Evolutionary conservation across 2,113 vertebrate genomes (phyloP).

Genomic region (Polyodon spathula): DNA sequence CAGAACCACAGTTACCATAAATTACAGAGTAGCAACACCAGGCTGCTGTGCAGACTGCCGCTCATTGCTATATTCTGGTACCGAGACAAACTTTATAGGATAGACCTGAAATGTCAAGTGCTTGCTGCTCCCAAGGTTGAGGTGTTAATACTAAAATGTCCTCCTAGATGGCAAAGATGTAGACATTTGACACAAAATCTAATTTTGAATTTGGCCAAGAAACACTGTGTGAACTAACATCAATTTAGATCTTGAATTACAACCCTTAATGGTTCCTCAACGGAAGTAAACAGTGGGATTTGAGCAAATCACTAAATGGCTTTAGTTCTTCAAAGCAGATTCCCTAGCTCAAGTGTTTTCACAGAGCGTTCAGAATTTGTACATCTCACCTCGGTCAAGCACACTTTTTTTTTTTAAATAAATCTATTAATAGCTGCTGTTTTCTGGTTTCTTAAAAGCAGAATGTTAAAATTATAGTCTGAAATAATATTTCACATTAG

Average conservation of each 20-base stretch:
- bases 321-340: too few species aligned
- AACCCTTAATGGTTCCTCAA: neutral
- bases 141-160: conserved; percentile 12
- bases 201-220: conserved; percentile 15
- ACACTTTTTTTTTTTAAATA: too few species aligned
- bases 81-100: neutral
- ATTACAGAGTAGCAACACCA: conserved; percentile 42
- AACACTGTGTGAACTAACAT: neutral
- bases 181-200: conserved; percentile 6
- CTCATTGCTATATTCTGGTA: conserved; percentile 28
- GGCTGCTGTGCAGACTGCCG: conserved; percentile 35
- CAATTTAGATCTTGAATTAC: neutral
- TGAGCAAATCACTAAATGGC: neutral
- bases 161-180: neutral
- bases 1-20: conserved; percentile 44
- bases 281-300: neutral
- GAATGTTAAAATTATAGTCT: conserved; percentile 39
- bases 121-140: conserved; percentile 14
- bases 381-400: too few species aligned
- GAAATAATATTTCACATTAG: conserved; percentile 54
- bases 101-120: conserved; percentile 11
- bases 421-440: conserved; percentile 2
- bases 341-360: too few species aligned
- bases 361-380: too few species aligned
- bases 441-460: conserved; percentile 25